A percentile compares a stretch with the other conserved stretches of the same genome.
Evolutionary conservation across 2,888 invertebrate species (phyloP).

Genomic region (Bimastos eiseni): DNA sequence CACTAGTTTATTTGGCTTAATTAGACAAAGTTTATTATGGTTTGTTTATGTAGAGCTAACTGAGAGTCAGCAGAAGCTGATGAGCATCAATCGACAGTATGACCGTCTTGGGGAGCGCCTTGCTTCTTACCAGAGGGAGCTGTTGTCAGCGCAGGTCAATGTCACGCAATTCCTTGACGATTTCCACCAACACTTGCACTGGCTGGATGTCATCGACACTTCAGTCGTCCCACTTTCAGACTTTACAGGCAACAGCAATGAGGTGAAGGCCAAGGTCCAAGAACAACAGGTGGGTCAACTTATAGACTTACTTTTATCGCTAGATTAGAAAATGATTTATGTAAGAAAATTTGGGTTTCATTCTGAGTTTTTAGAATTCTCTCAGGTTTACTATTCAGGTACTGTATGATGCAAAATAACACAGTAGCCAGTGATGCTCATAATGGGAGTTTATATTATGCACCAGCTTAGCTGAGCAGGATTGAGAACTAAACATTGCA

Average conservation of each 20-base stretch:
- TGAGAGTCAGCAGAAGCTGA: conserved; percentile 69
- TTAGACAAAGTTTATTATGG: neutral
- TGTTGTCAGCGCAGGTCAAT: conserved; percentile 81
- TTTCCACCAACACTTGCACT: conserved; percentile 21
- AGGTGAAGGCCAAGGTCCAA: neutral
- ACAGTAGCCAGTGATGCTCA: too few relatives aligned
- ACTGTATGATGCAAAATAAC: too few relatives aligned
- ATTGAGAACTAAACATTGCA: too few relatives aligned
- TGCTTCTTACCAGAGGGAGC: conserved; percentile 82
- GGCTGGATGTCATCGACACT: conserved; percentile 28
- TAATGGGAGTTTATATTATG: too few relatives aligned
- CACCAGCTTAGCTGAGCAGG: too few relatives aligned
- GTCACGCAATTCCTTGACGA: conserved; percentile 65
- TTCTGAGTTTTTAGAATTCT: too few relatives aligned
- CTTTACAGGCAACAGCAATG: neutral
- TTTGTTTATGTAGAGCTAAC: conserved; percentile 24
- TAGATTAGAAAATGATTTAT: too few relatives aligned
- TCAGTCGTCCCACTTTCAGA: conserved; percentile 7
- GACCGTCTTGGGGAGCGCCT: conserved; percentile 84
- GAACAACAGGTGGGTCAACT: conserved; percentile 14
- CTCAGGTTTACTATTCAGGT: too few relatives aligned
- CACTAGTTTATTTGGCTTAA: neutral
- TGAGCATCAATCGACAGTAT: conserved; percentile 92
- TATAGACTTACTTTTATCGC: neutral
- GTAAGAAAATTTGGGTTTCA: too few relatives aligned